Percentiles rank a stretch among this genome's conserved stretches.
Evolutionary conservation across 1,140 invertebrate species (phyloP).

Genomic region (Bathynomus jamesi): DNA sequence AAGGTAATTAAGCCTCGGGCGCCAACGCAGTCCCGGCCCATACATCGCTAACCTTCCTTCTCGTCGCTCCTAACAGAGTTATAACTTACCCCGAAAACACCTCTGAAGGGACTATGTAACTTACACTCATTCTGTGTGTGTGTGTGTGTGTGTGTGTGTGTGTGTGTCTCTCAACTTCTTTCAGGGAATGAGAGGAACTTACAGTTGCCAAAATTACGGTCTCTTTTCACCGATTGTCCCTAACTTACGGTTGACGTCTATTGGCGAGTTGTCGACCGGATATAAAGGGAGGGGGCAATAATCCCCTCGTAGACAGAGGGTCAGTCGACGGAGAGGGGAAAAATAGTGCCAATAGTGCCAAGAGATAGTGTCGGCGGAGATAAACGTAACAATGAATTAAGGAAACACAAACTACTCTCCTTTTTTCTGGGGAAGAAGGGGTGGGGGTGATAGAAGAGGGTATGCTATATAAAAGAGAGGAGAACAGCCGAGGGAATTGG

Average conservation of each 20-base stretch:
- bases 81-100: not conserved
- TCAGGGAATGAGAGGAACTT: not conserved
- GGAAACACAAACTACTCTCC: not conserved
- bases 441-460: too few species aligned
- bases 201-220: not conserved
- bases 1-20: not conserved
- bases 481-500: too few species aligned
- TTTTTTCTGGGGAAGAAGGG: too few species aligned
- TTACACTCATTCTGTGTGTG: not conserved
- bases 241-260: not conserved
- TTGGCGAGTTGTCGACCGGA: not conserved
- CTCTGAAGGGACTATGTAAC: not conserved
- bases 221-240: not conserved
- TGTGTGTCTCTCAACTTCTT: too few species aligned
- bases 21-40: not conserved
- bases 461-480: too few species aligned
- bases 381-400: not conserved
- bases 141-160: too few species aligned
- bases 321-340: not conserved
- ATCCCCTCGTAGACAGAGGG: not conserved
- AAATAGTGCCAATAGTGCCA: not conserved
- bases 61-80: not conserved
- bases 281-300: not conserved
- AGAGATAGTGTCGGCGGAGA: not conserved
- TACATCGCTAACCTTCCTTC: not conserved